Base-by-base conservation (phyloP, 2,113 vertebrate species). In the Hippocampus comes region DNA sequence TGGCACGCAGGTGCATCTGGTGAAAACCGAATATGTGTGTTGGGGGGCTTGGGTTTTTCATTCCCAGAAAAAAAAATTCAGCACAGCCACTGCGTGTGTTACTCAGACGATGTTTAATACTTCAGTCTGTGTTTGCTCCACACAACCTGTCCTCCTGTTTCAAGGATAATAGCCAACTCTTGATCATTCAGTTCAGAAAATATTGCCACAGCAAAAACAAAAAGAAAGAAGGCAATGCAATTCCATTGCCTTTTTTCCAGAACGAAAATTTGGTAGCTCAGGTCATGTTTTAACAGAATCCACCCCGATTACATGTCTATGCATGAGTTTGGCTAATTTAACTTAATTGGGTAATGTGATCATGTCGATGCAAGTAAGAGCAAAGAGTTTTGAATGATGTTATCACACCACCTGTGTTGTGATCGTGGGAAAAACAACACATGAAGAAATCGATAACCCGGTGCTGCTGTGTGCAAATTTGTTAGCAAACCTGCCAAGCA, bases 371-470 rank as follows among this genome's bases (percentile, higher is more conserved):
- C 17, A 42, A n/a, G 12, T 12, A 63, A 42, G 61, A 2, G 38
- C 38, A 14, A n/a, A 42, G 21, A 63, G 38, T 7, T 64, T 64
- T 64, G 14, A 71, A 76, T 51, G 41, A 57, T 11, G 27, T 49
- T 75, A n/a, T 11, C n/a, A 17, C 38, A 60, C 2, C 55, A 9
- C 41, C 38, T 42, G 14, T 12, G 30, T 38, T 41, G 12, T 30
- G 43, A 57, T 68, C 55, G 46, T 88, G 86, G 71, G 88, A 87
- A 83, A 76, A 71, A n/a, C 15, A 55, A 21, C 86, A 88, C 23
- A 55, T 82, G 84, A 68, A 25, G 84, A 70, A 25, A 72, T 38
- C 70, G 72, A 82, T 59, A 78, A 76, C 63, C 25, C 11, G 6
- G 20, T 30, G 41, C 46, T 12, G 63, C 12, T 38, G 42, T 76